These are phyloP conservation scores for Octodon degus DNA, from an alignment of 2,113 vertebrate species.

Conservation along the genomic window DNA sequence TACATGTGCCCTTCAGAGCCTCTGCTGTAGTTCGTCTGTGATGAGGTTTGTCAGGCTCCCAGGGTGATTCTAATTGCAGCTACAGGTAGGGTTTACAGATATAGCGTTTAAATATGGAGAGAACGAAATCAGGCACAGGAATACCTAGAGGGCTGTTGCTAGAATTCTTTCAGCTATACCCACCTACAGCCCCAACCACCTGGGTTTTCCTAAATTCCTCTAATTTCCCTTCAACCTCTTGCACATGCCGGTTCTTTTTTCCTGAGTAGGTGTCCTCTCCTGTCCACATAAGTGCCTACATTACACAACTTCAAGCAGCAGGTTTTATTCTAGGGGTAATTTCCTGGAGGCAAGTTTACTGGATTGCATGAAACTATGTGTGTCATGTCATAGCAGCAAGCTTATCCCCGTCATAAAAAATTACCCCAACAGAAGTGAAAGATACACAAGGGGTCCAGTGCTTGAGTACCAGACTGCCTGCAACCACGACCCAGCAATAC, in stretches of 20 bases:
- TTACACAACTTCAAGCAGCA: background rate
- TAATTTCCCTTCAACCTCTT: background rate
- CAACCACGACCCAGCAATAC: background rate
- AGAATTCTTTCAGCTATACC: background rate
- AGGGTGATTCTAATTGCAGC: background rate
- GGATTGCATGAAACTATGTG: background rate
- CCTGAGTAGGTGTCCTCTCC: background rate
- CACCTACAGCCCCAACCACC: accelerated
- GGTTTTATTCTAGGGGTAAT: background rate
- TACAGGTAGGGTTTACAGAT: background rate
- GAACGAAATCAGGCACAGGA: background rate
- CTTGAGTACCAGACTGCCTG: background rate
- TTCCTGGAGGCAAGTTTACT: background rate
- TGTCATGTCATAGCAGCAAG: background rate
- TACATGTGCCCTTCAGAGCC: background rate
- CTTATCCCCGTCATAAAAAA: background rate
- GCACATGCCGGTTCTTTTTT: background rate
- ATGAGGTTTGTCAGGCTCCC: background rate
- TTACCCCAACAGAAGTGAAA: background rate
- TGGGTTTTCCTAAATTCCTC: background rate
- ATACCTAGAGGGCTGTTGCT: background rate
- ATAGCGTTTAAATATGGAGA: background rate
- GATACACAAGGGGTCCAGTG: background rate
- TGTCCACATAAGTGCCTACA: background rate
- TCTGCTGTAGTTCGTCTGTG: background rate